Percentiles rank a stretch among this genome's conserved stretches.
phyloP scores from a whole-genome alignment of 2,888 invertebrate species.

The Julus scandinavius region DNA sequence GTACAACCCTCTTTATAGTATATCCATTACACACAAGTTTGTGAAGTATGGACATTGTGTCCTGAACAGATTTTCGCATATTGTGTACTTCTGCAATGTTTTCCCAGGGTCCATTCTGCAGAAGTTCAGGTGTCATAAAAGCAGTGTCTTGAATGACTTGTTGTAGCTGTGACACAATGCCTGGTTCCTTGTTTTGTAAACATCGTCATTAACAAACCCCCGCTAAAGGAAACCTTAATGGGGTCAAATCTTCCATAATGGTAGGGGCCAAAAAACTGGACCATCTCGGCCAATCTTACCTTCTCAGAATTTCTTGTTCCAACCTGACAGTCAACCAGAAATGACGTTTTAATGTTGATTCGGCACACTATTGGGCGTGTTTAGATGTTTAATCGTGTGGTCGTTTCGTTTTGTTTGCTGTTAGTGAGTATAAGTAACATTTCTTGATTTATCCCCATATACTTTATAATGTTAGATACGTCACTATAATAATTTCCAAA shows the following conservation, averaged over 20 bases:
- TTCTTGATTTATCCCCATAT: too few species aligned
- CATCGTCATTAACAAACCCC: slow-evolving; percentile 17
- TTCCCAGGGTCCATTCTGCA: too few species aligned
- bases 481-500: too few species aligned
- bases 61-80: too few species aligned
- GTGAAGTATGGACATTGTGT: too few species aligned
- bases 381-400: not conserved
- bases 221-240: slow-evolving; percentile 14
- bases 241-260: slow-evolving; percentile 26
- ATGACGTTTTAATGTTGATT: not conserved
- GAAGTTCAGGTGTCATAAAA: not conserved
- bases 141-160: not conserved
- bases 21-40: too few species aligned
- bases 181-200: slow-evolving; percentile 29
- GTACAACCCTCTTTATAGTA: too few species aligned
- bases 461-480: too few species aligned
- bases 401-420: too few species aligned
- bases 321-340: not conserved
- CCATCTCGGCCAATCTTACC: not conserved
- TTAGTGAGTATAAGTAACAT: too few species aligned
- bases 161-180: not conserved
- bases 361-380: not conserved
- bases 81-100: too few species aligned
- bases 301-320: not conserved
- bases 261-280: not conserved